A percentile compares a stretch with the other conserved stretches of the same genome.
phyloP scores from a whole-genome alignment of 2,888 invertebrate species.

The Microchrysa polita region DNA sequence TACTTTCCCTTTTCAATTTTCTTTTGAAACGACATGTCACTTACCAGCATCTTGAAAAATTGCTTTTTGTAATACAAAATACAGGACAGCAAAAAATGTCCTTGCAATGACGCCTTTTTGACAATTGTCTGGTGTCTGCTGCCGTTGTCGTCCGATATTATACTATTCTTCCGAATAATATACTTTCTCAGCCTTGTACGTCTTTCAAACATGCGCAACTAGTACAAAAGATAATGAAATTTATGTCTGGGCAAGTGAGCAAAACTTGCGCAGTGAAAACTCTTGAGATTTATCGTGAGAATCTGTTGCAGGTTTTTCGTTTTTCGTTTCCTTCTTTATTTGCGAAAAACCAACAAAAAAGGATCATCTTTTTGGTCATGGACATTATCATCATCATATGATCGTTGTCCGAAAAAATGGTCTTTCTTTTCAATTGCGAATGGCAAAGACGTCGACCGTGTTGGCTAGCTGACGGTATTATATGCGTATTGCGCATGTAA shows the following conservation, averaged over 20 bases:
- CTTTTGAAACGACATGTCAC: too few species aligned
- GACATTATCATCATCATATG: slow-evolving; percentile 3
- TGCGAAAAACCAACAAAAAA: not conserved
- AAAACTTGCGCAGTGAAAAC: slow-evolving; percentile 12
- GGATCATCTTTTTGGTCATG: slow-evolving; percentile 3
- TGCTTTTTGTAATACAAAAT: too few species aligned
- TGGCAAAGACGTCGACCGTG: not conserved
- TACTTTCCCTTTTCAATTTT: too few species aligned
- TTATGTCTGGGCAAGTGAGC: slow-evolving; percentile 14
- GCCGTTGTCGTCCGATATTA: too few species aligned
- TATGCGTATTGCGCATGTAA: too few species aligned
- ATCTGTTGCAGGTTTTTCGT: not conserved
- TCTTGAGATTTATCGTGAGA: slow-evolving; percentile 24
- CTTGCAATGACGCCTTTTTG: too few species aligned
- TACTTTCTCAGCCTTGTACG: slow-evolving; percentile 3
- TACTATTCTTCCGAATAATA: not conserved
- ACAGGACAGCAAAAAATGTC: too few species aligned
- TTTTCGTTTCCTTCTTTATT: not conserved
- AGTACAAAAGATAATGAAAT: slow-evolving; percentile 13
- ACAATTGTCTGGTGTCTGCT: too few species aligned
- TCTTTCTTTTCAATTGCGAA: slow-evolving; percentile 12
- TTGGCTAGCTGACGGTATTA: too few species aligned
- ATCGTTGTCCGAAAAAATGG: not conserved
- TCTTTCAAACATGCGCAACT: slow-evolving; percentile 17
- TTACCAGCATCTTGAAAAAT: too few species aligned